Base-by-base conservation (phyloP, 2,797 vertebrate species). In the Hylomyscus alleni region DNA sequence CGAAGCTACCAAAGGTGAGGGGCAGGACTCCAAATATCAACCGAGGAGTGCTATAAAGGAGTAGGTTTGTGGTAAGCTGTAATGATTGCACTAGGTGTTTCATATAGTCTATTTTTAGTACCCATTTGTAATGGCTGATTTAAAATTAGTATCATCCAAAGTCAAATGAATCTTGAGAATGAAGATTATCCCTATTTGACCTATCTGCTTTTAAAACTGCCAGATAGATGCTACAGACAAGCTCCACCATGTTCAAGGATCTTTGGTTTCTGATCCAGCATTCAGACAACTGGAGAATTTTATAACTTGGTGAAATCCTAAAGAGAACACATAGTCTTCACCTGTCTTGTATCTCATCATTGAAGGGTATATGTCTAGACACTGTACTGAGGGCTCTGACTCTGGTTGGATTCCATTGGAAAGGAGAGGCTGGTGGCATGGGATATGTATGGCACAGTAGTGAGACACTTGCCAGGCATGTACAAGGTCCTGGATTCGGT, bases 111-210 rank as follows among this genome's bases (percentile, higher is more conserved):
- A 80, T 91, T 90, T 95, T 95, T 89, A 85, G 85, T 34, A 15
- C 31, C 89, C 52, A 72, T 92, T 94, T 84, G 62, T 84, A 91
- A 95, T 50, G 73, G 78, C 54, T 94, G 92, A 80, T 76, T 95
- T 76, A 92, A 91, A 94, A 83, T 91, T 93, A 82, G 86, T 87
- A 87, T 69, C 89, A 97, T 88, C 76, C 72, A 77, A 90, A 91
- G n/a, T 95, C 44, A 26, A 91, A 62, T 90, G 54, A 97, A 92
- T 77, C n/a, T 95, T 88, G 52, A 60, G 73, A 91, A 89, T 89
- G 76, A 93, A 95, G 47, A 85, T 91, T 77, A 91, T 85, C 81
- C 75, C 31, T 85, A 82, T 62, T 73, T 78, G 89, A 96, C 75
- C 40, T 83, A 90, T 34, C 67, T 84, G 77, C 85, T 80, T 94